phyloP scores from a whole-genome alignment of 2,888 invertebrate genomes.

The Melolontha melolontha region DNA sequence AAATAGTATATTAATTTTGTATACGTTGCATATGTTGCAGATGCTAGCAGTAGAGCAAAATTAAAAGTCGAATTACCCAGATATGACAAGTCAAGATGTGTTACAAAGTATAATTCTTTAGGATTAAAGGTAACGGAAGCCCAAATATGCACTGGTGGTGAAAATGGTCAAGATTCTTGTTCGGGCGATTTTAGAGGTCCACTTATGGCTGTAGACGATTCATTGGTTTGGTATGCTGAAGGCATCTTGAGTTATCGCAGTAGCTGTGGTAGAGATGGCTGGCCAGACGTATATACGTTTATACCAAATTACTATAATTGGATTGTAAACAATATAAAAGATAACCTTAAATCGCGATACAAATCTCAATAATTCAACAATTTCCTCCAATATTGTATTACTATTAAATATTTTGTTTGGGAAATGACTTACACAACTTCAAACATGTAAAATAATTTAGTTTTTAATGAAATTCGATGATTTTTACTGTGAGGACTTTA shows the following conservation, averaged over 20 bases:
- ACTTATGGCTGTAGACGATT: conserved; percentile 69
- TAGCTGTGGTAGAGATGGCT: conserved; percentile 74
- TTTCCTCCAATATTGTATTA: too few relatives aligned
- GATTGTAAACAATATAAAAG: conserved; percentile 66
- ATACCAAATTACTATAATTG: conserved; percentile 72
- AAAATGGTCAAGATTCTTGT: conserved; percentile 77
- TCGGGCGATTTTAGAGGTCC: conserved; percentile 85
- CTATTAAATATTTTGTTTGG: not conserved
- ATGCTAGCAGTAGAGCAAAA: conserved; percentile 65
- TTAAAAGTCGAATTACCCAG: conserved; percentile 73
- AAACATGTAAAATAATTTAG: not conserved
- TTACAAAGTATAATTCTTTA: conserved; percentile 66
- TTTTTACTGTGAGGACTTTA: not conserved
- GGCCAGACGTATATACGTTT: conserved; percentile 79
- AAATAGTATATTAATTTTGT: too few relatives aligned
- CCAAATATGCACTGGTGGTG: conserved; percentile 80
- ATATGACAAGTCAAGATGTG: conserved; percentile 69
- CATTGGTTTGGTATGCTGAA: conserved; percentile 70
- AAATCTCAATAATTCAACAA: not conserved
- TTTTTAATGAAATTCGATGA: too few relatives aligned
- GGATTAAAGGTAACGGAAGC: conserved; percentile 68
- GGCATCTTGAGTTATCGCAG: conserved; percentile 79
- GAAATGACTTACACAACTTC: not conserved
- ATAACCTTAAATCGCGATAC: not conserved
- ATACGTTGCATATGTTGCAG: conserved; percentile 53